Evolutionary conservation across 2,888 invertebrate species (phyloP).

Genomic region (Drosophila emarginata): DNA sequence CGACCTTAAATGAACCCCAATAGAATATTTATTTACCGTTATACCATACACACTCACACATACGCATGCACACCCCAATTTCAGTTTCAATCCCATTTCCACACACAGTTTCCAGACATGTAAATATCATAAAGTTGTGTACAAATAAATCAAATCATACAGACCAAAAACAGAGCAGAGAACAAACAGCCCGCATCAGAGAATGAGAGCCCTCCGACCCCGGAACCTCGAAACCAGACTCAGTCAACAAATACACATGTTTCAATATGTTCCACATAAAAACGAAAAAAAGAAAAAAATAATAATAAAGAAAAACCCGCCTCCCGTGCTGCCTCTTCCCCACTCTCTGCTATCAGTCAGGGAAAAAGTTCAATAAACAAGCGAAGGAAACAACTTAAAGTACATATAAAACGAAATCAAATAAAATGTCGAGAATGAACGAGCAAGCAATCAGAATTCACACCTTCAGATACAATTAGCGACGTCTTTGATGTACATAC

Average conservation of each 20-base stretch:
- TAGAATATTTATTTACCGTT: slow-evolving; percentile 43
- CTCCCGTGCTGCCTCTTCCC: background rate
- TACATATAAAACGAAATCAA: slow-evolving; percentile 46
- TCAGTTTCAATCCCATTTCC: slow-evolving; percentile 5
- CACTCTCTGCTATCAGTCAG: slow-evolving; percentile 26
- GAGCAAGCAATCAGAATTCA: slow-evolving; percentile 60
- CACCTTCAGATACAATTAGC: slow-evolving; percentile 66
- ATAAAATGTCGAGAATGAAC: slow-evolving; percentile 54
- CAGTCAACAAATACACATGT: slow-evolving; percentile 61
- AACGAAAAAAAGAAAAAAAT: slow-evolving; percentile 36
- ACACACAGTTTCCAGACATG: slow-evolving; percentile 44
- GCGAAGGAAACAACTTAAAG: slow-evolving; percentile 26
- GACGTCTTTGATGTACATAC: slow-evolving; percentile 65
- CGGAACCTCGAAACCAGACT: slow-evolving; percentile 2
- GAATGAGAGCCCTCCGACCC: slow-evolving; percentile 16
- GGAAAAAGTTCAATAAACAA: slow-evolving; percentile 70
- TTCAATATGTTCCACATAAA: slow-evolving; percentile 51
- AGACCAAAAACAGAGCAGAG: slow-evolving; percentile 34
- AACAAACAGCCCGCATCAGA: slow-evolving; percentile 69
- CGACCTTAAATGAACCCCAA: slow-evolving; percentile 21
- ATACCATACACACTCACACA: slow-evolving; percentile 15
- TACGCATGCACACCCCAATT: slow-evolving; percentile 2
- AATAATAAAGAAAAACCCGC: background rate
- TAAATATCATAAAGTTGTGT: slow-evolving; percentile 72
- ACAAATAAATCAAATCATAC: slow-evolving; percentile 71